phyloP scores from a whole-genome alignment of 1,140 invertebrate species.

The Bactericera cockerelli region DNA sequence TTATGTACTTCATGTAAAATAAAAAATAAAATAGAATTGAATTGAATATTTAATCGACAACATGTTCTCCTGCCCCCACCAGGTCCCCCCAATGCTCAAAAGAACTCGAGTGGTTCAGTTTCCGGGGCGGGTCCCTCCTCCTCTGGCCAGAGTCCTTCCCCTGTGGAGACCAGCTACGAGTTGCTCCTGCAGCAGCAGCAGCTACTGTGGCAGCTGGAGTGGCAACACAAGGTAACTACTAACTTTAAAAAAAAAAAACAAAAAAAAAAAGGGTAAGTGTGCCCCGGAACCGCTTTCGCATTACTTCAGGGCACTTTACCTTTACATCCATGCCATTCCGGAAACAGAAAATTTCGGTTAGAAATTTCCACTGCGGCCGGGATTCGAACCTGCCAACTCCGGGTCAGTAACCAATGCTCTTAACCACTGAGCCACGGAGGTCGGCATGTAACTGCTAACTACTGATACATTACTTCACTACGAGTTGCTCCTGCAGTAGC shows the following conservation, averaged over 20 bases:
- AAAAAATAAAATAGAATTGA: too few relatives aligned
- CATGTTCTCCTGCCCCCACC: constrained; percentile 23
- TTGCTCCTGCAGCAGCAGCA: constrained; percentile 86
- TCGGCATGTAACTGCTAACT: too few relatives aligned
- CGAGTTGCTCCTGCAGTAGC: constrained; percentile 80
- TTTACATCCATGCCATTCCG: too few relatives aligned
- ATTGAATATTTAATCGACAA: too few relatives aligned
- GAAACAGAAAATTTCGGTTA: too few relatives aligned
- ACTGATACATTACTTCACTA: too few relatives aligned
- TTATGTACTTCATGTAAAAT: too few relatives aligned
- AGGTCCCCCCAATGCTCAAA: constrained; percentile 82
- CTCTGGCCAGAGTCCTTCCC: constrained; percentile 32
- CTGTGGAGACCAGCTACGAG: constrained; percentile 73
- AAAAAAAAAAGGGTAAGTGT: too few relatives aligned
- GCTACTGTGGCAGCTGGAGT: constrained; percentile 69
- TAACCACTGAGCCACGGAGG: too few relatives aligned
- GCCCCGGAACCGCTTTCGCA: too few relatives aligned
- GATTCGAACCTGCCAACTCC: background rate
- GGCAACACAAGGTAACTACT: constrained; percentile 47
- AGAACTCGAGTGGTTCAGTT: constrained; percentile 31
- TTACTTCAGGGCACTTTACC: too few relatives aligned
- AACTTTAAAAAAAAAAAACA: background rate
- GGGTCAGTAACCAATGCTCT: too few relatives aligned
- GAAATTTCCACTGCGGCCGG: background rate
- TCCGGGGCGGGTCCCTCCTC: constrained; percentile 27